Evolutionary conservation across 35 echinoderm and acorn worm genomes (phyloP).

Genomic region (Eucidaris tribuloides): DNA sequence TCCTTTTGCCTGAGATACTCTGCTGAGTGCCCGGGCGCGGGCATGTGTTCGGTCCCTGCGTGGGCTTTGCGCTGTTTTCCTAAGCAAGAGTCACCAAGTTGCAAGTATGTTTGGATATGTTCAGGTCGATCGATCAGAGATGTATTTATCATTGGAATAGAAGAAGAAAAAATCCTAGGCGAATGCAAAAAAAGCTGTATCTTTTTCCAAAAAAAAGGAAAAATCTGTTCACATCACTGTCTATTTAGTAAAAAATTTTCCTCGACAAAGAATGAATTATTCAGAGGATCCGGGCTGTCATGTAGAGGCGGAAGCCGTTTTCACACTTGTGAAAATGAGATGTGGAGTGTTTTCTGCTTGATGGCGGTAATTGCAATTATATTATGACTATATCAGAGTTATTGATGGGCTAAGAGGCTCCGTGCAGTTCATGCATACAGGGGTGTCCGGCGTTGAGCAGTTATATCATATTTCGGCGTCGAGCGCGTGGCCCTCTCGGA

Average conservation of each 20-base stretch:
- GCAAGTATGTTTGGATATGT: background rate
- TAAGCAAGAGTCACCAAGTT: background rate
- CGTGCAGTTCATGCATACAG: background rate
- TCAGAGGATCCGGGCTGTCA: conserved; percentile 12
- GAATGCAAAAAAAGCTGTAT: too few species aligned
- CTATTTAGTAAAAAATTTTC: too few species aligned
- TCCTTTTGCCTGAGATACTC: background rate
- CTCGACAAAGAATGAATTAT: conserved; percentile 10
- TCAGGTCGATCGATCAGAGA: background rate
- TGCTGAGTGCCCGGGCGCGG: background rate
- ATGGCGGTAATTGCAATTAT: conserved; percentile 28
- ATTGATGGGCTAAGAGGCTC: conserved; percentile 2
- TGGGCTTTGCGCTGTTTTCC: conserved; percentile 2
- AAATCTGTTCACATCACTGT: too few species aligned
- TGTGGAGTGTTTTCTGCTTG: conserved; percentile 19
- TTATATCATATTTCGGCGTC: too few species aligned
- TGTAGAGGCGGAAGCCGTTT: background rate
- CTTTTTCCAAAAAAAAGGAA: too few species aligned
- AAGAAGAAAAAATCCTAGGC: background rate
- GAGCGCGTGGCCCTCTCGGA: too few species aligned
- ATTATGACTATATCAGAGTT: conserved; percentile 23
- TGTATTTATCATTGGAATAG: conserved; percentile 6
- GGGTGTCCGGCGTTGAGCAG: too few species aligned
- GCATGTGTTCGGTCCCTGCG: conserved; percentile 1
- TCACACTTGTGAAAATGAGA: background rate